Conservation (phyloP, 1,140 invertebrate genomes). For the Scaptomyza graminum region DNA sequence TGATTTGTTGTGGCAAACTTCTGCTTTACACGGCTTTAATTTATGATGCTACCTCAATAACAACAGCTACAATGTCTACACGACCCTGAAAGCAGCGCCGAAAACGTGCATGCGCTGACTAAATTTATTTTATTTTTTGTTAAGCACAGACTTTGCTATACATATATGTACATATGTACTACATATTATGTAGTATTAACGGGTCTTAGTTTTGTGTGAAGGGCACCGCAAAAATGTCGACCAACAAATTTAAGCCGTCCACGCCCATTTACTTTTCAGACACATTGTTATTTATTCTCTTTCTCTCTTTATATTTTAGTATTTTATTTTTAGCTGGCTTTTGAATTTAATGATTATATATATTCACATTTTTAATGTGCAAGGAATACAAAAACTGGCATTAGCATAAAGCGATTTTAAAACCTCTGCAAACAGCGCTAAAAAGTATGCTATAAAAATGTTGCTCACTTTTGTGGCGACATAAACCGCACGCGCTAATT, state of each 20-base stretch:
- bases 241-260: constrained; percentile 59
- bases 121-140: constrained; percentile 56
- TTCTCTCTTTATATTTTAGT: not conserved
- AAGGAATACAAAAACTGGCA: constrained; percentile 42
- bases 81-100: constrained; percentile 66
- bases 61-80: constrained; percentile 30
- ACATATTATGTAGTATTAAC: constrained; percentile 1
- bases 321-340: constrained; percentile 16
- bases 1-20: constrained; percentile 73
- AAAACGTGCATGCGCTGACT: constrained; percentile 69
- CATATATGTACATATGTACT: too few species aligned
- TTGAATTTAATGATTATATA: constrained; percentile 59
- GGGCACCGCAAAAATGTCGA: constrained; percentile 64
- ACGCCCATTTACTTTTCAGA: constrained; percentile 55
- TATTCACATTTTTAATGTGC: constrained; percentile 48
- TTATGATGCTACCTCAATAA: constrained; percentile 57
- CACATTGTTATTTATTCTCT: constrained; percentile 58
- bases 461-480: constrained; percentile 22
- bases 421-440: constrained; percentile 32
- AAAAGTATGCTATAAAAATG: constrained; percentile 54
- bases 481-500: constrained; percentile 69
- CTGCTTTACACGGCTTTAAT: constrained; percentile 56
- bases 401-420: constrained; percentile 65
- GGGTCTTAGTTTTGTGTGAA: constrained; percentile 47
- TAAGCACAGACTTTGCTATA: not conserved